Conservation (phyloP, 2,888 invertebrate genomes). For the Dryobotodes eremita region DNA sequence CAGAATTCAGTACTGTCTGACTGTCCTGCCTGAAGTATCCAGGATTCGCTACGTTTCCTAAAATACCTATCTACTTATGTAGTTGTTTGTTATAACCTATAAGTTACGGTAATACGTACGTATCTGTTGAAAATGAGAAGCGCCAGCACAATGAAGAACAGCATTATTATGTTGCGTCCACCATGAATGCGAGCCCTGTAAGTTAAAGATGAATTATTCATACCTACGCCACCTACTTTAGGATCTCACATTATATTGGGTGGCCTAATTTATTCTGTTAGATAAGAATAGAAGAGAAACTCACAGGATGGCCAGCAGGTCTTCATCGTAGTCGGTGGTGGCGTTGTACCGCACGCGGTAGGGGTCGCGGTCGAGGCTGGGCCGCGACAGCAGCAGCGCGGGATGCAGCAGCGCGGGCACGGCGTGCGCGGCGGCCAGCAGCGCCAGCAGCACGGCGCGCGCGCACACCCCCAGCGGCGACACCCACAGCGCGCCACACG, state of each 20-base stretch:
- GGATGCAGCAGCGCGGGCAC: slow-evolving; percentile 79
- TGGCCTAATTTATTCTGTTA: not conserved
- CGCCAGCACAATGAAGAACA: slow-evolving; percentile 81
- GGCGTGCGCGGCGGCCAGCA: slow-evolving; percentile 78
- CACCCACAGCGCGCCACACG: slow-evolving; percentile 85
- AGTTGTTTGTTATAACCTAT: not conserved
- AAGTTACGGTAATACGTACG: slow-evolving; percentile 77
- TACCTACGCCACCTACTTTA: not conserved
- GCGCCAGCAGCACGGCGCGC: slow-evolving; percentile 76
- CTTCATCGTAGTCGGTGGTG: slow-evolving; percentile 75
- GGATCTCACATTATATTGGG: not conserved
- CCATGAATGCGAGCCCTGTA: slow-evolving; percentile 81
- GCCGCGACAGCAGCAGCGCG: slow-evolving; percentile 76
- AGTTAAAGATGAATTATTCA: slow-evolving; percentile 49
- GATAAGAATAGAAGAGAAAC: slow-evolving; percentile 29
- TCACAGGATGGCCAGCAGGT: slow-evolving; percentile 76
- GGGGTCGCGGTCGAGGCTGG: slow-evolving; percentile 80
- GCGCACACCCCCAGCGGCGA: slow-evolving; percentile 80
- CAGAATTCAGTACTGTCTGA: not conserved
- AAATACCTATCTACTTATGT: not conserved
- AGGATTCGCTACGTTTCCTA: not conserved
- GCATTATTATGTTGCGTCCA: slow-evolving; percentile 85
- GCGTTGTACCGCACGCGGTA: slow-evolving; percentile 77
- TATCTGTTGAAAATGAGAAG: slow-evolving; percentile 87
- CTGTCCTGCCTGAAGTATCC: not conserved